Evolutionary conservation across 30 jellyfish, hydroid and myxozoan genomes (phyloP), one percentile per base, ranked within the genome.

Genomic region (Haliclystus octoradiatus): DNA sequence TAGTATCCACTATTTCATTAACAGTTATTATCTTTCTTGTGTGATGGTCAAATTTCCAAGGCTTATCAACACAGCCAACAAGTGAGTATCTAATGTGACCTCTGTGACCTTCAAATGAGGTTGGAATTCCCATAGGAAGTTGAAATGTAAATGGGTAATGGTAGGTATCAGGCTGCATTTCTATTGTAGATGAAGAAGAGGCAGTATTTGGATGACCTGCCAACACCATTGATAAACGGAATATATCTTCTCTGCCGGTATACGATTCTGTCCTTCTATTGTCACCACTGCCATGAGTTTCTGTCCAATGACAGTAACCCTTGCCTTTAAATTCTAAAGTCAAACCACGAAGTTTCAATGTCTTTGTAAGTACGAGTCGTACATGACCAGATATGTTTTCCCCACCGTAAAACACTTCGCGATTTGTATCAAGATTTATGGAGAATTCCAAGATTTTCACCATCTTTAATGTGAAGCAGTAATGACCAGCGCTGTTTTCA

Each of bases 281-380:
- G n/a, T n/a, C 19, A 9, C 9, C 19, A 19, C 9, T 40, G 19
- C 9, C 57, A 19, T 40, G 57, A 40, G 19, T 40, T 40, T 40
- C 57, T 5, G 19, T 19, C 57, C 57, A 40, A 19, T 19, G 57
- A 19, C 57, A 40, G 57, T 40, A 40, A 19, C 14, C 57, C 57
- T 40, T 40, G 57, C 57, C 57, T 5, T 40, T 19, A 9, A 40
- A 40, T 9, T 19, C 19, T 9, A 40, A 5, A 5, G 9, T 9
- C 57, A 40, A 40, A 40, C 57, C 57, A 5, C 57, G 57, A 40
- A 40, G 57, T 40, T 40, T 19, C 57, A 40, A 40, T 40, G 57
- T 9, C 57, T 19, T 19, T 40, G 57, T 9, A 9, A 40, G 57
- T 19, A 5, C 14, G 14, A 40, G 19, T 19, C 9, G 19, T 40